These are phyloP conservation scores for Ranitomeya imitator DNA, from an alignment of 2,113 vertebrate species.

Conservation along the genomic window DNA sequence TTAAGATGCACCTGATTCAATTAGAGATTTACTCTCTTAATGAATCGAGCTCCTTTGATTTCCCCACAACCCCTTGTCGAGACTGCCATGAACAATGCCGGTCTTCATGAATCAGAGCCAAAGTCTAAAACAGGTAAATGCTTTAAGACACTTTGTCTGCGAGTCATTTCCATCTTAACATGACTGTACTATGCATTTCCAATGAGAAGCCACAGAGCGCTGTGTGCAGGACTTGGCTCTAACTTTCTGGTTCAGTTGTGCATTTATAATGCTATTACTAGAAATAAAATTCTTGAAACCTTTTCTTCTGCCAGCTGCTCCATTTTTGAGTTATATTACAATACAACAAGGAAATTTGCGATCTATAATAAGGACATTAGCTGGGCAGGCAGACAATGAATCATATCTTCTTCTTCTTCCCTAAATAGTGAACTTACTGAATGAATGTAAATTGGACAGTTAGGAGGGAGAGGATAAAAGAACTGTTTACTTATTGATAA, in stretches of 20 bases:
- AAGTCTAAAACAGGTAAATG: too few relatives aligned
- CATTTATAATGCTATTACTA: constrained; percentile 12
- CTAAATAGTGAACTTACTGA: constrained; percentile 41
- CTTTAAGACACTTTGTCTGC: too few relatives aligned
- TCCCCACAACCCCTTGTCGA: neutral
- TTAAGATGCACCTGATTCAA: too few relatives aligned
- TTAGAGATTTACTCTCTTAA: too few relatives aligned
- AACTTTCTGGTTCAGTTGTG: neutral
- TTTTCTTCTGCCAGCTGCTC: neutral
- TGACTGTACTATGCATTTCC: neutral
- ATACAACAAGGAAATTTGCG: constrained; percentile 27
- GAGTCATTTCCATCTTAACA: neutral
- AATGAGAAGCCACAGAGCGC: neutral
- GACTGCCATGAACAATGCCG: too few relatives aligned
- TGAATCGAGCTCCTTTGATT: neutral
- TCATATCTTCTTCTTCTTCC: constrained; percentile 43
- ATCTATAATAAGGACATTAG: constrained; percentile 50
- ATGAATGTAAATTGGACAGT: constrained; percentile 54
- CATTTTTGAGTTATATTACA: constrained; percentile 17
- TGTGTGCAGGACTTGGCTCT: neutral
- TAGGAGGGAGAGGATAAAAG: constrained; percentile 48
- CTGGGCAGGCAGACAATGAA: constrained; percentile 38
- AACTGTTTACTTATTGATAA: constrained; percentile 57
- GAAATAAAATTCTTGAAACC: neutral
- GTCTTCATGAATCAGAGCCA: too few relatives aligned